Percentiles rank a stretch among this genome's conserved stretches.
Conservation (phyloP, 1,140 invertebrate species). For the Drosophila carrolli region DNA sequence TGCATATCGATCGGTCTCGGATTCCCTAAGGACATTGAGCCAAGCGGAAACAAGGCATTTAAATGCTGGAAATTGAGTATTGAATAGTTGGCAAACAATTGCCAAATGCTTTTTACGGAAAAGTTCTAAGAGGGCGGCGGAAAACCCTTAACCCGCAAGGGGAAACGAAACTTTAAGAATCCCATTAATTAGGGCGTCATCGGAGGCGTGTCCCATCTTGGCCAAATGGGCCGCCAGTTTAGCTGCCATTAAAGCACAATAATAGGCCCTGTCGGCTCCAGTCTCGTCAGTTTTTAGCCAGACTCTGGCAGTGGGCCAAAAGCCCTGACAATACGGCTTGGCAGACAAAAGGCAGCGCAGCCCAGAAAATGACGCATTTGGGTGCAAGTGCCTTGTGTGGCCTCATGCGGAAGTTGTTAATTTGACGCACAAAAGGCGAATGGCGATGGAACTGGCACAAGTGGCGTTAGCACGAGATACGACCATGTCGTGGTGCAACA, state of each 20-base stretch:
- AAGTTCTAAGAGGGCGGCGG: not conserved
- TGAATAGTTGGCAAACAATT: slow-evolving; percentile 52
- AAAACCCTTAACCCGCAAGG: slow-evolving; percentile 4
- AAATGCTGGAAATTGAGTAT: slow-evolving; percentile 56
- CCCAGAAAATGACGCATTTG: slow-evolving; percentile 79
- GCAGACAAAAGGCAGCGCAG: slow-evolving; percentile 54
- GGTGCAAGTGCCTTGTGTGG: slow-evolving; percentile 80
- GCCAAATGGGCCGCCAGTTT: slow-evolving; percentile 65
- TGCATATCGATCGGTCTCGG: slow-evolving; percentile 41
- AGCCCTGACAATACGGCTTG: slow-evolving; percentile 68
- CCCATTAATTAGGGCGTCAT: slow-evolving; percentile 67
- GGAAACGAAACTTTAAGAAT: slow-evolving; percentile 35
- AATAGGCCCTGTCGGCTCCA: slow-evolving; percentile 47
- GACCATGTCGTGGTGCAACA: slow-evolving; percentile 55
- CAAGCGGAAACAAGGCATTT: slow-evolving; percentile 49
- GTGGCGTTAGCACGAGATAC: slow-evolving; percentile 45
- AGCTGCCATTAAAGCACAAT: slow-evolving; percentile 72
- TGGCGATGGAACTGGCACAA: slow-evolving; percentile 68
- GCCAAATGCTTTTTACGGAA: slow-evolving; percentile 6
- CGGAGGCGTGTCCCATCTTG: slow-evolving; percentile 27
- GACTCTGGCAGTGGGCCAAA: slow-evolving; percentile 68
- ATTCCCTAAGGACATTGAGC: slow-evolving; percentile 16
- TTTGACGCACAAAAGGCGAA: slow-evolving; percentile 77
- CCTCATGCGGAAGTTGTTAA: slow-evolving; percentile 82
- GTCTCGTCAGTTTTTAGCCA: slow-evolving; percentile 27